Conservation (phyloP, 2,113 vertebrate genomes). For the Solea solea region DNA sequence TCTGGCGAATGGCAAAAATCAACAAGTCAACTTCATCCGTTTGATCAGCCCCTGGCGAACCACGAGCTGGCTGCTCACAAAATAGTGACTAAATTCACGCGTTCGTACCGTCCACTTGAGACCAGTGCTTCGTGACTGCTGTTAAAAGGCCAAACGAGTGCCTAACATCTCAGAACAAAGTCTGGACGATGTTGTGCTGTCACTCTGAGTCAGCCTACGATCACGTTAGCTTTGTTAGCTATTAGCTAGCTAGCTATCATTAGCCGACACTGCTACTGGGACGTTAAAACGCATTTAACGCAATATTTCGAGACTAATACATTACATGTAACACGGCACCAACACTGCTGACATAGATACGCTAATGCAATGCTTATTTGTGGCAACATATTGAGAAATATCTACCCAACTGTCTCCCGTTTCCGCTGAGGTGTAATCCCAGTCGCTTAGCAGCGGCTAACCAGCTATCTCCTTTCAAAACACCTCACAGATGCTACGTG, state of each 20-base stretch:
- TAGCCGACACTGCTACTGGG: constrained; percentile 41
- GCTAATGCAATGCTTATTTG: not conserved
- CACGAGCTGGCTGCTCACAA: not conserved
- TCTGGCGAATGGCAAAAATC: constrained; percentile 73
- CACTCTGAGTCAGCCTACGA: constrained; percentile 14
- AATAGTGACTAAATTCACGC: not conserved
- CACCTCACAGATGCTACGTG: constrained; percentile 64
- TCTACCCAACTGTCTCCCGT: constrained; percentile 28
- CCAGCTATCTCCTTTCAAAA: constrained; percentile 73
- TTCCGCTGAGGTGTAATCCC: constrained; percentile 56
- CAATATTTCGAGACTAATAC: not conserved
- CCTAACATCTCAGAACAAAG: not conserved
- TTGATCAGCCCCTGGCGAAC: not conserved
- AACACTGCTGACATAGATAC: not conserved
- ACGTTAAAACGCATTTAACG: not conserved
- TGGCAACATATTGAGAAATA: not conserved
- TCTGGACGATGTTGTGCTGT: constrained; percentile 9
- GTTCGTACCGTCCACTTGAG: not conserved
- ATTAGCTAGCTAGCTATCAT: constrained; percentile 37
- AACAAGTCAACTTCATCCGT: constrained; percentile 47
- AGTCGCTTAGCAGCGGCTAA: constrained; percentile 38
- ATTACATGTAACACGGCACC: accelerated
- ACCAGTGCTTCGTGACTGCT: not conserved
- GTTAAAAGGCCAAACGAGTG: not conserved
- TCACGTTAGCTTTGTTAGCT: constrained; percentile 37